These are phyloP conservation scores for Schizaphis graminum DNA, from an alignment of 2,888 invertebrate genomes.

Conservation along the genomic window DNA sequence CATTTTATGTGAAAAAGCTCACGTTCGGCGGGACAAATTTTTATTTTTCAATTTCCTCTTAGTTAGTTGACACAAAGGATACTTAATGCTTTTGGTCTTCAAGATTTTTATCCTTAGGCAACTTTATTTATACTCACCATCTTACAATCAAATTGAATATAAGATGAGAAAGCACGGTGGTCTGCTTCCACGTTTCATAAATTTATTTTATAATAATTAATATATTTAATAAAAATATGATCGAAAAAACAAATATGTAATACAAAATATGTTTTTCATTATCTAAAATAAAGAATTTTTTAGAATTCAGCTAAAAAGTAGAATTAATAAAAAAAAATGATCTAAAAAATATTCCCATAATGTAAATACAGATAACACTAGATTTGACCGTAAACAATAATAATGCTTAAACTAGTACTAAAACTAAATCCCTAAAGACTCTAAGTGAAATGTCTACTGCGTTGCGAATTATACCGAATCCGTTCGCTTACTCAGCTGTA, in stretches of 20 bases:
- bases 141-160: slow-evolving; percentile 30
- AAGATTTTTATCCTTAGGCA: slow-evolving; percentile 48
- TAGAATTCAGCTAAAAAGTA: not conserved
- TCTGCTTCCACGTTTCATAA: not conserved
- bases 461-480: slow-evolving; percentile 16
- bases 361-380: not conserved
- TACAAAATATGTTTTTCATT: not conserved
- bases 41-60: slow-evolving; percentile 63
- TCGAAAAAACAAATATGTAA: not conserved
- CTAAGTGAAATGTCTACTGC: slow-evolving; percentile 47
- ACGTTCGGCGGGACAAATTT: slow-evolving; percentile 59
- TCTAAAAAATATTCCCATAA: not conserved
- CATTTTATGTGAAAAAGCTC: slow-evolving; percentile 63
- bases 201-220: not conserved
- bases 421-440: slow-evolving; percentile 34
- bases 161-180: not conserved
- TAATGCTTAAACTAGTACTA: slow-evolving; percentile 14
- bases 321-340: not conserved
- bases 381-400: not conserved
- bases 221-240: not conserved
- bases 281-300: not conserved
- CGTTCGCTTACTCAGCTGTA: not conserved
- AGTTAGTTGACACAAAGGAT: slow-evolving; percentile 59
- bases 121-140: slow-evolving; percentile 20
- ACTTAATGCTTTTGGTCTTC: slow-evolving; percentile 54